Evolutionary conservation across 2,797 vertebrate species (phyloP).

Genomic region (Sebastes glaucus): DNA sequence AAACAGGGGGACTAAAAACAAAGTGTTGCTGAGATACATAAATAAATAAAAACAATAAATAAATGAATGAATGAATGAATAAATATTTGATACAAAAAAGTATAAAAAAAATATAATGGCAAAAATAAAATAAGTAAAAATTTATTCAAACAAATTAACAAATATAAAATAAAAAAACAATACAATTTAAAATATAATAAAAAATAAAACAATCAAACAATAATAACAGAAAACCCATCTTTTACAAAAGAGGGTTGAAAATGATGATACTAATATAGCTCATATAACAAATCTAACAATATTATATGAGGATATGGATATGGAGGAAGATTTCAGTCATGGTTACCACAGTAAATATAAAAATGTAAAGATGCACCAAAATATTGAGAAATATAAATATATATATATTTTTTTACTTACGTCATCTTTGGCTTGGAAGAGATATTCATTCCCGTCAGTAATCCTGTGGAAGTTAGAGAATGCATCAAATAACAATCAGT

Average conservation of each 20-base stretch:
- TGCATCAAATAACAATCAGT: background rate
- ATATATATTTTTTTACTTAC: constrained; percentile 82
- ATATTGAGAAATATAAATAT: background rate
- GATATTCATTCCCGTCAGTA: constrained; percentile 97
- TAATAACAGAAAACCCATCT: background rate
- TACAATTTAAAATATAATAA: background rate
- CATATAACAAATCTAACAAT: background rate
- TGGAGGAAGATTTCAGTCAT: background rate
- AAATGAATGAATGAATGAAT: background rate
- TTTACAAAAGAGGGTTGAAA: background rate
- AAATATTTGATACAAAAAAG: background rate
- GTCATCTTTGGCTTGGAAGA: constrained; percentile 99
- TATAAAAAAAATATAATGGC: background rate
- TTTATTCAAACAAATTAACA: background rate
- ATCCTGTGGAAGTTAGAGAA: constrained; percentile 81
- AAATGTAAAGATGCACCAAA: background rate
- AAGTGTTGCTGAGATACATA: background rate
- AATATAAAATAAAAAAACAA: background rate
- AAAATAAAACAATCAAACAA: background rate
- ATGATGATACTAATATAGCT: background rate
- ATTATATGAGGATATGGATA: background rate
- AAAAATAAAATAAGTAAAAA: background rate
- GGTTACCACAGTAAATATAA: no score
- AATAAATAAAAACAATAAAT: background rate
- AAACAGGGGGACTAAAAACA: no score